Evolutionary conservation across 2,113 vertebrate species (phyloP), one percentile per base, ranked within the genome.

Genomic region (Mus pahari): DNA sequence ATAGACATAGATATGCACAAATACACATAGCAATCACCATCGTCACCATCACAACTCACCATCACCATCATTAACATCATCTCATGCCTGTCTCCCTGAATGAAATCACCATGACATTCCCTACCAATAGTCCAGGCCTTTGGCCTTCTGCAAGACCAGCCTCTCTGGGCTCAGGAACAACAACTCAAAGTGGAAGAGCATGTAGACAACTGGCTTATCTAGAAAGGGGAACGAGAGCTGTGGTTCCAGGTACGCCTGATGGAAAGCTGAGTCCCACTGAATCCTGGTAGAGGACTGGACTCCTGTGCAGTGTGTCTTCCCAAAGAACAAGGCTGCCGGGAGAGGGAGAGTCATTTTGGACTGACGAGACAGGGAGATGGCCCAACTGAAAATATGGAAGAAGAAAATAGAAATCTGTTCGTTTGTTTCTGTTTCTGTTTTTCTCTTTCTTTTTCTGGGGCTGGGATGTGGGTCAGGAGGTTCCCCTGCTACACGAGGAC

Each of bases 391-490:
- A 36, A 71, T 0, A 0, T 2, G 48, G 87, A 86, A 26, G 48
- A 62, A 86, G 84, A 87, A 77, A 50, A n/a, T 3, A 68, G 26
- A 62, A 64, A 74, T 11, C 42, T 77, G 28, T 77, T 50, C 8
- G 24, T 14, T 17, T 78, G 28, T 50, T 33, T 50, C 45, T 78
- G 26, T 78, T 9, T 50, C 28, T 31, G 13, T 78, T 77, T 77
- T 64, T 31, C 82, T 45, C 73, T 75, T 77, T 31, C 42, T 77
- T 77, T 45, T 16, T 77, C 45, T 77, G 39, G 58, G 79, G 86
- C 70, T 62, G 64, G 83, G 77, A 79, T 94, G n/a, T 88, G 77
- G 77, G 50, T 84, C 94, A 90, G 89, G 53, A 36, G 39, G 71
- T 87, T 53, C 66, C 53, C 45, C 58, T 6, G 5, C 68, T 39